A percentile compares a stretch with the other conserved stretches of the same genome.
phyloP scores from a whole-genome alignment of 1,140 invertebrate species.

The Meteorus sp. region DNA sequence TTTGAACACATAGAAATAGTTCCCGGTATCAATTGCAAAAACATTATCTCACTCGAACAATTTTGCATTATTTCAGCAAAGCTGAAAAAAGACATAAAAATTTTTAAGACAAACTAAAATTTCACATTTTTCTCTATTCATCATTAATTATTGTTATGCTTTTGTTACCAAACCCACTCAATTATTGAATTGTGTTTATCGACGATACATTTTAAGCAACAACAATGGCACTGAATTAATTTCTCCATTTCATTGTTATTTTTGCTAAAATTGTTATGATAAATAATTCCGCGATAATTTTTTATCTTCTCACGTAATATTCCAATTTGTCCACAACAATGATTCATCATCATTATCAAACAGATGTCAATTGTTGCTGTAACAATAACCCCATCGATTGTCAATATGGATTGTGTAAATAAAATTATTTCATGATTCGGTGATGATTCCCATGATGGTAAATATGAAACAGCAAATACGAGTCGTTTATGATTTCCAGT shows the following conservation, averaged over 20 bases:
- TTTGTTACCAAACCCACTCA: background rate
- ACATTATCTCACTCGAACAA: background rate
- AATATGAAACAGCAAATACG: no score
- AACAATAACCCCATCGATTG: background rate
- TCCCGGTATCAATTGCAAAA: background rate
- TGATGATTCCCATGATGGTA: background rate
- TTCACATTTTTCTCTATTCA: no score
- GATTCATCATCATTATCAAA: background rate
- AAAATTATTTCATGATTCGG: background rate
- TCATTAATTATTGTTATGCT: no score
- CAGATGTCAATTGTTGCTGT: background rate
- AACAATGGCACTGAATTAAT: background rate
- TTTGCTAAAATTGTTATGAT: background rate
- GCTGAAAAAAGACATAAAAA: background rate
- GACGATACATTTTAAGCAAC: background rate
- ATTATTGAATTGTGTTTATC: slow-evolving; percentile 10
- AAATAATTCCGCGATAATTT: background rate
- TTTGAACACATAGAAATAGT: background rate
- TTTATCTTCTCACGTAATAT: slow-evolving; percentile 2
- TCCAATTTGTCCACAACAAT: background rate
- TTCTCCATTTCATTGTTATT: background rate
- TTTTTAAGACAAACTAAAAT: no score
- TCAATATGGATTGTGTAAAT: background rate
- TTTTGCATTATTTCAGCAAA: background rate
- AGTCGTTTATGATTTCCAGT: no score